Percentiles rank a stretch among this genome's conserved stretches.
Evolutionary conservation across 2,797 vertebrate species (phyloP).

Genomic region (Pristis pectinata): DNA sequence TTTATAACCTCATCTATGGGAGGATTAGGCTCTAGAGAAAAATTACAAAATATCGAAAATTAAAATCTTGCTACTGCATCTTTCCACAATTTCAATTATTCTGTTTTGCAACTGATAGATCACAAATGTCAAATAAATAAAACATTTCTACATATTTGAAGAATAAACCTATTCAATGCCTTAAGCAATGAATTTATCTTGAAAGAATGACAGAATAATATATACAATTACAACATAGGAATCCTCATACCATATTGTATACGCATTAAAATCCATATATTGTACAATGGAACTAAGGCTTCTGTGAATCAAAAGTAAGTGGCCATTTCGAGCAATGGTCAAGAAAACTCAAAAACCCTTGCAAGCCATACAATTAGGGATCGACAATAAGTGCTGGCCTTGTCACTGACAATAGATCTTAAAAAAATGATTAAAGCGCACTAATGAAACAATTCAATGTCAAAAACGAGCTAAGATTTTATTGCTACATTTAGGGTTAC

Average conservation of each 20-base stretch:
- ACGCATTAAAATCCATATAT: background rate
- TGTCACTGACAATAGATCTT: no score
- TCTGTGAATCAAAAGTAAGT: background rate
- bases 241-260: background rate
- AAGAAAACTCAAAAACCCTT: no score
- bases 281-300: no score
- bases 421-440: no score
- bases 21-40: constrained; percentile 74
- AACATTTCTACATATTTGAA: background rate
- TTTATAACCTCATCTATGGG: constrained; percentile 88
- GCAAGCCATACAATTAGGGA: no score
- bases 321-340: background rate
- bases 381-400: no score
- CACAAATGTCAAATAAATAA: background rate
- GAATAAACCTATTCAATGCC: background rate
- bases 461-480: background rate
- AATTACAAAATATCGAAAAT: background rate
- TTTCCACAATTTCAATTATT: background rate
- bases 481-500: background rate
- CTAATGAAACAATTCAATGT: background rate
- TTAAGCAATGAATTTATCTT: background rate
- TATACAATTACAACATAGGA: background rate
- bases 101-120: background rate
- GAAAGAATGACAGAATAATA: background rate
- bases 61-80: background rate